phyloP scores from a whole-genome alignment of 2,888 invertebrate genomes.

The Zonitis immaculata region DNA sequence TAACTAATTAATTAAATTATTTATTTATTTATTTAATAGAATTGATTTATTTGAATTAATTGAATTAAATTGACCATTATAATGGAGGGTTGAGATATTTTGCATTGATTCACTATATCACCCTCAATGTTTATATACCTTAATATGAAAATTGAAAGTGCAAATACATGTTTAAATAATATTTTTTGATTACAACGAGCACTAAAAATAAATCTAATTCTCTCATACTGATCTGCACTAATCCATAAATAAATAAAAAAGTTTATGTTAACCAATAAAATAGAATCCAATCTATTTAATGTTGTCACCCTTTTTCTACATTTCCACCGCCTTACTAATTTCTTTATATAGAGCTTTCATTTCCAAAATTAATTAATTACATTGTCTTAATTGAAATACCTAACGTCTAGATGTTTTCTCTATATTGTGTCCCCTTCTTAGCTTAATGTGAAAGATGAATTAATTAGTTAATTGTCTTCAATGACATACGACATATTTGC shows the following conservation, averaged over 20 bases:
- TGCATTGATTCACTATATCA: neutral
- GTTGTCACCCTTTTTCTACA: conserved; percentile 17
- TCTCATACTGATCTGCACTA: neutral
- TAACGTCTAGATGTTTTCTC: conserved; percentile 32
- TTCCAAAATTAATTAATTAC: conserved; percentile 28
- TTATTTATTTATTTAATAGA: no score
- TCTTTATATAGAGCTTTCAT: conserved; percentile 35
- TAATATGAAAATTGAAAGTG: conserved; percentile 14
- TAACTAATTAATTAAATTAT: no score
- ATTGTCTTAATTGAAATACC: conserved; percentile 38
- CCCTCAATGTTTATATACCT: conserved; percentile 9
- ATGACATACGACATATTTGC: conserved; percentile 12
- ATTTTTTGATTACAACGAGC: conserved; percentile 7
- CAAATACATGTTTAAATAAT: conserved; percentile 18
- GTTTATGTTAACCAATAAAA: no score
- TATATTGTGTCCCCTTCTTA: conserved; percentile 37
- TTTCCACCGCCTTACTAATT: conserved; percentile 36
- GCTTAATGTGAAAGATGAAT: conserved; percentile 40
- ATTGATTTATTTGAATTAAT: no score
- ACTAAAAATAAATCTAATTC: conserved; percentile 19
- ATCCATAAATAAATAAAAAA: neutral
- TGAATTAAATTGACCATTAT: neutral
- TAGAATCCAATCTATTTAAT: conserved; percentile 21
- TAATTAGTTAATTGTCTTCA: conserved; percentile 38
- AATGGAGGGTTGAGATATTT: neutral